Percentiles rank a stretch among this genome's conserved stretches.
Conservation (phyloP, 2,113 vertebrate genomes). For the Tragelaphus imberbis region DNA sequence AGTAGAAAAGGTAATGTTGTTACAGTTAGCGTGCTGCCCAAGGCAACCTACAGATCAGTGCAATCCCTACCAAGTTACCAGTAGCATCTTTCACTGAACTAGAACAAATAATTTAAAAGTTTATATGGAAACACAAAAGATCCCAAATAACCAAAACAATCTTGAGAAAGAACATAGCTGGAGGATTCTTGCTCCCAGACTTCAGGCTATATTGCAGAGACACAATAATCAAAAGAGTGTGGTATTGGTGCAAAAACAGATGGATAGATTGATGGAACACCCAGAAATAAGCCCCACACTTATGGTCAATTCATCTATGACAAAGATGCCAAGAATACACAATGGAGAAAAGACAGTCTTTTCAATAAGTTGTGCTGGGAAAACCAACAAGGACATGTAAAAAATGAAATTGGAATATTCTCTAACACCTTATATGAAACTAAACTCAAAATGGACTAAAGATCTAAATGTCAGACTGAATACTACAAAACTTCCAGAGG, state of each 20-base stretch:
- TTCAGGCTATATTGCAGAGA: neutral
- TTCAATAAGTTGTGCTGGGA: neutral
- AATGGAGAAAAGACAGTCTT: neutral
- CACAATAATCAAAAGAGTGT: neutral
- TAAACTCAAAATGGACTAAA: neutral
- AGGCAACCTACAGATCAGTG: neutral
- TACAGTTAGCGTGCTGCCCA: neutral
- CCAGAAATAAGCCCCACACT: neutral
- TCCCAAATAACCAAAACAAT: neutral
- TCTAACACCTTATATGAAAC: neutral
- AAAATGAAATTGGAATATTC: neutral
- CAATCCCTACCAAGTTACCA: neutral
- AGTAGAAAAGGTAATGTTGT: neutral
- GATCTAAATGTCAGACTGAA: neutral
- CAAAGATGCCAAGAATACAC: neutral
- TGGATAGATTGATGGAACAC: neutral
- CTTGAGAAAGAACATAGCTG: neutral
- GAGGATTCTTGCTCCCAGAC: neutral
- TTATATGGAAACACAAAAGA: neutral
- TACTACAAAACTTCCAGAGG: neutral
- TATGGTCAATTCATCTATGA: rapidly evolving
- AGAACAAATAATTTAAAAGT: neutral
- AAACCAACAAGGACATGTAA: neutral
- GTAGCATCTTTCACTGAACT: neutral
- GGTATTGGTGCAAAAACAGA: neutral